Base-by-base conservation (phyloP, 1,140 invertebrate species). In the Chrysopa pallens region DNA sequence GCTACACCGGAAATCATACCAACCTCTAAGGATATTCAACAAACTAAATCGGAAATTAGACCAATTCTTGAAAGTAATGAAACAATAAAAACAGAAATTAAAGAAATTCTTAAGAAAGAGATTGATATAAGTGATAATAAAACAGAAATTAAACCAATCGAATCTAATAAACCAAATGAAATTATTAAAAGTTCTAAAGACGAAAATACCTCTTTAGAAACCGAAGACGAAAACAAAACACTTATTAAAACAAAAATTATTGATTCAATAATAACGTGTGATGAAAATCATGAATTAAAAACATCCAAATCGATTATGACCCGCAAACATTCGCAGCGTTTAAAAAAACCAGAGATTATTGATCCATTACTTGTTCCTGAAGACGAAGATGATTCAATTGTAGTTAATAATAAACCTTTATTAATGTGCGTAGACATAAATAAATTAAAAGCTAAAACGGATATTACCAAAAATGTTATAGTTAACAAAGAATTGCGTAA, bases 341-440 rank as follows among this genome's bases (percentile, higher is more conserved):
- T 13, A 35, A 35, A 35, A 35, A 35, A 13, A 35, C 31, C 31
- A 4, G 31, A 35, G 4, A 35, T 35, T 35, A 12, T 11, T 35
- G 17, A 23, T 23, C 17, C 17, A 23, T 23, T 23, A 23, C 17
- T 23, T 23, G 17, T 23, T 23, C 17, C 17, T 5, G 17, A 23
- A 23, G 17, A 27, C 8, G 33, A 29, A 42, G 14, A 14, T 37
- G 15, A 12, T 11, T 11, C n/a, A 4, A 8, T 13, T 2, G 29
- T 14, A 11, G 17, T 5, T 23, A 23, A 23, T 23, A 27, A 27
- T 23, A 41, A 42, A n/a, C 39, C 38, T 28, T 29, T 39, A 9
- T 47, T 49, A 36, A 39, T 49, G 15, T 42, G 39, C 33, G 29
- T 17, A 29, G 40, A 41, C 11, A 38, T 38, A 29, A 29, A 27